phyloP scores from a whole-genome alignment of 1,140 invertebrate genomes.

The Formica selysi region DNA sequence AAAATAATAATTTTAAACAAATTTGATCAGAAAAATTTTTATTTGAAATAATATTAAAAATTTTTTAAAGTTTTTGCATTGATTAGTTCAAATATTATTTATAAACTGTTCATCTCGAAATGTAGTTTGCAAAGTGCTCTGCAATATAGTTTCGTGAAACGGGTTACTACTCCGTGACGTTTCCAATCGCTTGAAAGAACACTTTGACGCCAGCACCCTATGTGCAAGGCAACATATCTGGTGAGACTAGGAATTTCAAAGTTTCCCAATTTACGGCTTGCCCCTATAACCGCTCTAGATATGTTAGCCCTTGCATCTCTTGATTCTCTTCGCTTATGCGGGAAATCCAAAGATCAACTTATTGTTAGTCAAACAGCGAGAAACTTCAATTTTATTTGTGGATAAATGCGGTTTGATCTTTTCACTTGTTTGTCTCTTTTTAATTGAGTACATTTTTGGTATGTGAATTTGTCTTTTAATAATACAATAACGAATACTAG shows the following conservation, averaged over 20 bases:
- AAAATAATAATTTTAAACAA: no score
- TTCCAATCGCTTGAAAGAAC: slow-evolving; percentile 24
- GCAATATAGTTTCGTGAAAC: neutral
- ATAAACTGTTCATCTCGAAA: neutral
- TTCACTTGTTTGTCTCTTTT: neutral
- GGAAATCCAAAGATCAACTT: slow-evolving; percentile 33
- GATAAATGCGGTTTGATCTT: slow-evolving; percentile 11
- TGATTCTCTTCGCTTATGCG: slow-evolving; percentile 23
- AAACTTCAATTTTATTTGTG: neutral
- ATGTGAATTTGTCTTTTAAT: neutral
- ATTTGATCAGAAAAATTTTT: no score
- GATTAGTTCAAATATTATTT: neutral
- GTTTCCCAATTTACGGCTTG: slow-evolving; percentile 43
- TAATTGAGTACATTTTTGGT: neutral
- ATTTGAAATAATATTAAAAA: no score
- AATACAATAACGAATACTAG: neutral
- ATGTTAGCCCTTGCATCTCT: slow-evolving; percentile 14
- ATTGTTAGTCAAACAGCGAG: neutral
- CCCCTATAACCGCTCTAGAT: slow-evolving; percentile 16
- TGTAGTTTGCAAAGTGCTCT: neutral
- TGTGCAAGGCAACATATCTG: no score
- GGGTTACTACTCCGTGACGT: neutral
- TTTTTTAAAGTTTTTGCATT: neutral
- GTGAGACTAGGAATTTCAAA: slow-evolving; percentile 18
- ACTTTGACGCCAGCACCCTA: slow-evolving; percentile 11